phyloP scores from a whole-genome alignment of 2,888 invertebrate species.

The Xestoiulus laeticollis region DNA sequence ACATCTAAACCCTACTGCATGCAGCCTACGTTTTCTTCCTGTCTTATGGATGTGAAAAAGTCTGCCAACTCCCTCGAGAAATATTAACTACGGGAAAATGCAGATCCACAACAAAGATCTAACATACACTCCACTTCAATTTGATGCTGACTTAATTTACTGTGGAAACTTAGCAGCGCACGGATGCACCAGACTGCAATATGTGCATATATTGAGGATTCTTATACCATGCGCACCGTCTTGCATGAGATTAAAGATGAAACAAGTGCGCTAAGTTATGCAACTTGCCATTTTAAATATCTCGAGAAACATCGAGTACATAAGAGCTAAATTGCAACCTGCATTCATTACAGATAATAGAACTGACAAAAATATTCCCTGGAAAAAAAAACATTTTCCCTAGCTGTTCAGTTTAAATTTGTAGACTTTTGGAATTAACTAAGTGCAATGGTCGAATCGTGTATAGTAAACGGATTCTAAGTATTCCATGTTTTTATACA shows the following conservation, averaged over 20 bases:
- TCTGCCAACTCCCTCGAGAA: constrained; percentile 19
- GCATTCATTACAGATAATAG: neutral
- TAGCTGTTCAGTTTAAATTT: neutral
- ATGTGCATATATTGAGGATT: neutral
- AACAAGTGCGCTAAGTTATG: constrained; percentile 33
- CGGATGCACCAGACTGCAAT: neutral
- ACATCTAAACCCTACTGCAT: neutral
- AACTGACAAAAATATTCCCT: neutral
- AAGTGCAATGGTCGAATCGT: too few species aligned
- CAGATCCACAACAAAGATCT: constrained; percentile 23
- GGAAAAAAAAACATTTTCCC: neutral
- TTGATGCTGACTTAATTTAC: constrained; percentile 16
- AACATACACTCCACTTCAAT: constrained; percentile 23
- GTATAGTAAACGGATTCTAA: too few species aligned
- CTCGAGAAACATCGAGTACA: neutral
- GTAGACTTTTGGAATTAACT: too few species aligned
- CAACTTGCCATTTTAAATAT: neutral
- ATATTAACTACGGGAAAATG: constrained; percentile 19
- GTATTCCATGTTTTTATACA: too few species aligned
- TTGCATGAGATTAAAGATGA: neutral
- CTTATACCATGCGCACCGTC: neutral
- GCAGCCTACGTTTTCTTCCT: neutral
- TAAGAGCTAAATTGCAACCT: neutral
- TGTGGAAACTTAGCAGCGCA: constrained; percentile 19
- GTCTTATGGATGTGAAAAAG: constrained; percentile 20